phyloP scores from a whole-genome alignment of 2,797 vertebrate genomes.

The Pyrocephalus nanus region DNA sequence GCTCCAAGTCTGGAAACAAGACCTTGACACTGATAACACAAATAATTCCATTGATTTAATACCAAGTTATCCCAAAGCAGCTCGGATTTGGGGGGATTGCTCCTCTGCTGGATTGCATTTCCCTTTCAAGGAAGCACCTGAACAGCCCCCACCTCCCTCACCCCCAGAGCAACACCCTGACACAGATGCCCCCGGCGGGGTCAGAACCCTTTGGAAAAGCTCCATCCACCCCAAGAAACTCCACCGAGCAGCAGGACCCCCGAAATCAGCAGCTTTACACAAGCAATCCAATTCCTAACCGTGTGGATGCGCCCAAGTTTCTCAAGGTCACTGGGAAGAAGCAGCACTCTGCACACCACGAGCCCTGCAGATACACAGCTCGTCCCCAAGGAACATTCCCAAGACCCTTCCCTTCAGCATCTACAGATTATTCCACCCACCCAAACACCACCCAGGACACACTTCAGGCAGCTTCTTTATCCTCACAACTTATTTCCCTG shows the following conservation, averaged over 20 bases:
- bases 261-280: not conserved
- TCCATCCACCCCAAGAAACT: not conserved
- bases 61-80: rapidly evolving
- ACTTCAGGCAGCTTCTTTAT: not conserved
- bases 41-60: not conserved
- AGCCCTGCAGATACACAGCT: not conserved
- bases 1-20: not conserved
- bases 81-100: not conserved
- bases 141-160: not conserved
- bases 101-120: not conserved
- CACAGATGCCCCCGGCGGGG: not conserved
- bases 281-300: not conserved
- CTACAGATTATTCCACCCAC: not conserved
- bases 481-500: not conserved
- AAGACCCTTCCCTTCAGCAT: not conserved
- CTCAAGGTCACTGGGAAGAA: slow-evolving; percentile 31
- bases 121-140: not conserved
- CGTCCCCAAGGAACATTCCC: not conserved
- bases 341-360: not conserved
- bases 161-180: not conserved
- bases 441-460: not conserved
- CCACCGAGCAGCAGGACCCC: not conserved
- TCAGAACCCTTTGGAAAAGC: not conserved
- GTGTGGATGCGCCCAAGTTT: not conserved
- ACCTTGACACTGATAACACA: rapidly evolving